Percentiles rank a stretch among this genome's conserved stretches.
These are phyloP conservation scores for Polia nebulosa DNA, from an alignment of 2,888 invertebrate species.

Conservation along the genomic window DNA sequence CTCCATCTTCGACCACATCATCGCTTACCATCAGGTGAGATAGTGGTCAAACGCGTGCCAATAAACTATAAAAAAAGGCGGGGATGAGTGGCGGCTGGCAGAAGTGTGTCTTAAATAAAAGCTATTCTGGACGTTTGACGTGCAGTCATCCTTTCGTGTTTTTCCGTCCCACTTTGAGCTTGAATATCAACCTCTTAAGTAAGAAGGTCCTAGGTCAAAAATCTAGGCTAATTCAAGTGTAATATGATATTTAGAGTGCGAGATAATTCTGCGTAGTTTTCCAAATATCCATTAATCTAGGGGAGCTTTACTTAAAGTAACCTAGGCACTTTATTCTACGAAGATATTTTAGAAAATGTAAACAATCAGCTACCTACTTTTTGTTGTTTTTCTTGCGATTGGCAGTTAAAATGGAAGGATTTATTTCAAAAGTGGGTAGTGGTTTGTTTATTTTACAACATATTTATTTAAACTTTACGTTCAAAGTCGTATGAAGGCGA, in stretches of 20 bases:
- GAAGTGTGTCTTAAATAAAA: neutral
- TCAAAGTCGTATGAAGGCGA: too few relatives aligned
- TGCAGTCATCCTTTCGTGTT: neutral
- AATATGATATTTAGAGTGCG: slow-evolving; percentile 7
- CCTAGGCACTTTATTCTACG: neutral
- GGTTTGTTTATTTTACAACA: slow-evolving; percentile 1
- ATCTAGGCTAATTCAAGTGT: neutral
- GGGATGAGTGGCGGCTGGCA: neutral
- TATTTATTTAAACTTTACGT: too few relatives aligned
- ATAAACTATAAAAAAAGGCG: too few relatives aligned
- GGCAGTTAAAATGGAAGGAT: neutral
- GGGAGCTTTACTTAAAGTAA: slow-evolving; percentile 4
- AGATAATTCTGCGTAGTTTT: neutral
- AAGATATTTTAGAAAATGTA: slow-evolving; percentile 19
- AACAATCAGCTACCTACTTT: slow-evolving; percentile 13
- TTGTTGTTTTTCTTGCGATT: slow-evolving; percentile 9
- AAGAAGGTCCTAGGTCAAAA: neutral
- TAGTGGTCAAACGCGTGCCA: too few relatives aligned
- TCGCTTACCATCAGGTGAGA: too few relatives aligned
- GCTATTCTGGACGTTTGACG: neutral
- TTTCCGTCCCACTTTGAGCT: neutral
- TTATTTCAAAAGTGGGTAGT: slow-evolving; percentile 23
- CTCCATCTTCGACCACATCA: too few relatives aligned
- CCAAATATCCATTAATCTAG: slow-evolving; percentile 1
- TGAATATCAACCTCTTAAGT: neutral